These are phyloP conservation scores for Crotalus helleri DNA, from an alignment of 2,113 vertebrate species.

Conservation along the genomic window DNA sequence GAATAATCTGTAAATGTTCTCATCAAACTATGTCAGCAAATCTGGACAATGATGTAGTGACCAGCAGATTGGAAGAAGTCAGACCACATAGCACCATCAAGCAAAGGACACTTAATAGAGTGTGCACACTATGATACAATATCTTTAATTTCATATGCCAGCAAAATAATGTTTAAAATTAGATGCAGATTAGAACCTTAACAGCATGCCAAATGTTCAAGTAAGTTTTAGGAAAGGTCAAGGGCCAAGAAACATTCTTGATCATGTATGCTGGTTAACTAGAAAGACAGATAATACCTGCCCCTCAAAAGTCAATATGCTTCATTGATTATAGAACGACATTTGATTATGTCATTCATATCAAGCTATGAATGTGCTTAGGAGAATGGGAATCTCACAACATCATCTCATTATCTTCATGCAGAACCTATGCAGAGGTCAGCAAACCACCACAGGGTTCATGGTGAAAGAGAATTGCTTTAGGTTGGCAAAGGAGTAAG, in stretches of 20 bases:
- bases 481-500: background rate
- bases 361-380: background rate
- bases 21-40: background rate
- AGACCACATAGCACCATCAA: background rate
- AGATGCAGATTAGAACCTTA: background rate
- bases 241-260: background rate
- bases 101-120: background rate
- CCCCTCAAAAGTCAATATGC: background rate
- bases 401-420: background rate
- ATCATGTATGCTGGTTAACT: background rate
- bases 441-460: background rate
- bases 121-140: background rate
- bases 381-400: background rate
- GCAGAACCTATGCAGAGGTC: background rate
- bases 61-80: background rate
- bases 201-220: background rate
- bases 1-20: background rate
- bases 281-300: background rate
- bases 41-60: background rate
- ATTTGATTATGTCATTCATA: background rate
- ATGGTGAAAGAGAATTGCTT: background rate
- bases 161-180: background rate
- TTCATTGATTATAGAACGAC: background rate
- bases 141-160: background rate
- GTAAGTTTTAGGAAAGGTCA: background rate